phyloP scores from a whole-genome alignment of 2,888 invertebrate species.

The Platycheirus rosarum region DNA sequence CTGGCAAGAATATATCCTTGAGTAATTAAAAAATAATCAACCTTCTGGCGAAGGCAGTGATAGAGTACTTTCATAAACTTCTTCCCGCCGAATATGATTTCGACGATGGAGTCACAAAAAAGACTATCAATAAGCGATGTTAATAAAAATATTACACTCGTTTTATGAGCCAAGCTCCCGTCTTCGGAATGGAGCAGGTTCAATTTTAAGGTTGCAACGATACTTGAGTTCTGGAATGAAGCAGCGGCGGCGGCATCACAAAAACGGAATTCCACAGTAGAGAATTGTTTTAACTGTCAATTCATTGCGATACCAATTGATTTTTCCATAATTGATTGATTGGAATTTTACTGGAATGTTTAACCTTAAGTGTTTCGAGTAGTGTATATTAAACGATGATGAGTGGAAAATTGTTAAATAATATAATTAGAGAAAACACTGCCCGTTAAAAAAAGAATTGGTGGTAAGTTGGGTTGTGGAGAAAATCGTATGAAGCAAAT shows the following conservation, averaged over 20 bases:
- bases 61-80: conserved; percentile 6
- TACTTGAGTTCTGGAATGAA: neutral
- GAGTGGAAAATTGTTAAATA: no score
- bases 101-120: neutral
- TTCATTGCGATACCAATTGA: no score
- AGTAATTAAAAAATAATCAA: conserved; percentile 61
- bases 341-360: no score
- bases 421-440: no score
- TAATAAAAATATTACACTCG: conserved; percentile 11
- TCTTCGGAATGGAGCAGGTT: neutral
- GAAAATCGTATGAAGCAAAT: no score
- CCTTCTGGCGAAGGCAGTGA: conserved; percentile 16
- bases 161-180: conserved; percentile 7
- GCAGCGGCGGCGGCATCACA: no score
- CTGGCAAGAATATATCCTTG: neutral
- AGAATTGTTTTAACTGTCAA: no score
- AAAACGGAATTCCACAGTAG: neutral
- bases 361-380: no score
- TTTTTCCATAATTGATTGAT: no score
- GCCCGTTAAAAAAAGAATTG: no score
- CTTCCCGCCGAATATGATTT: neutral
- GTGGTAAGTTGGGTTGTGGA: no score
- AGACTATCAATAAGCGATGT: neutral
- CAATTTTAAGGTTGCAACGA: neutral
- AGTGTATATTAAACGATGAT: no score